Conservation (phyloP, 2,888 invertebrate genomes). For the Rotaria macrura region DNA sequence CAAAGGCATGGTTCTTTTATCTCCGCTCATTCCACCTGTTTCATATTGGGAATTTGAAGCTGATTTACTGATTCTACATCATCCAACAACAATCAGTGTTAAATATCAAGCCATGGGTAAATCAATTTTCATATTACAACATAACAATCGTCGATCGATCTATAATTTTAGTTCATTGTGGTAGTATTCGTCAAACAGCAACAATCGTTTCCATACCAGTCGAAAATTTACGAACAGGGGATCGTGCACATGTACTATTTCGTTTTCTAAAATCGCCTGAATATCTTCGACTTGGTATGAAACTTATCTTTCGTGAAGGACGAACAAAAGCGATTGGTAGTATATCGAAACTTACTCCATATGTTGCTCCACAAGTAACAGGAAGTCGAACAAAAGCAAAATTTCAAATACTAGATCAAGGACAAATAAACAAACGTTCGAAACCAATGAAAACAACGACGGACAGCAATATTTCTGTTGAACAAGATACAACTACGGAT, state of each 20-base stretch:
- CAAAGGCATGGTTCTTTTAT: conserved; percentile 97
- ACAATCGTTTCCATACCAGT: conserved; percentile 87
- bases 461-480: not conserved
- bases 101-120: conserved; percentile 76
- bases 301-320: conserved; percentile 72
- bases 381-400: not conserved
- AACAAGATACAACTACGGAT: not conserved
- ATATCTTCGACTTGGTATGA: conserved; percentile 61
- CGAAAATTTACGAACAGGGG: conserved; percentile 90
- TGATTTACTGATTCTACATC: conserved; percentile 89
- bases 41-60: conserved; percentile 98
- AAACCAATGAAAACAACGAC: not conserved
- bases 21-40: conserved; percentile 76
- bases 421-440: not conserved
- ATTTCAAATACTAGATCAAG: not conserved
- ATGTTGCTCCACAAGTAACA: not conserved
- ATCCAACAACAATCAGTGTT: conserved; percentile 93
- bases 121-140: conserved; percentile 28
- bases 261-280: conserved; percentile 97
- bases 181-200: conserved; percentile 92
- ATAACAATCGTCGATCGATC: not conserved
- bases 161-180: conserved; percentile 70
- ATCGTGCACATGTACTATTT: conserved; percentile 88
- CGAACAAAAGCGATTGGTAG: conserved; percentile 74
- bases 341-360: not conserved